Conservation (phyloP, 2,888 invertebrate genomes). For the Trichogramma evanescens region DNA sequence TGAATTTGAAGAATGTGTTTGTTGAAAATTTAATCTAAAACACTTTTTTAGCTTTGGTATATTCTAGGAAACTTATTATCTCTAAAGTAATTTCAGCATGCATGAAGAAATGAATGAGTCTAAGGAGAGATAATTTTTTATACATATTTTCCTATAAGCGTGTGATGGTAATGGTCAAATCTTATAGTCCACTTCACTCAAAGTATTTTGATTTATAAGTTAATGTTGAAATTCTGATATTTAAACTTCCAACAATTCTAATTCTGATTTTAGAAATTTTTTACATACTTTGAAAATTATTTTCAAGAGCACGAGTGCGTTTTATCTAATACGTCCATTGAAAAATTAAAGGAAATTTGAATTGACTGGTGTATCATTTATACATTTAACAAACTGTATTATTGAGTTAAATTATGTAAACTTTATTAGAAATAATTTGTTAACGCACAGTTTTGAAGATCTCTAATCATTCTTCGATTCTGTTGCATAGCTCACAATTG, state of each 20-base stretch:
- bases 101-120: slow-evolving; percentile 3
- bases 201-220: too few species aligned
- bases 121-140: slow-evolving; percentile 1
- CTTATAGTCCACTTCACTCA: too few species aligned
- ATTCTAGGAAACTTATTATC: slow-evolving; percentile 2
- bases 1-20: slow-evolving; percentile 5
- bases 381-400: background rate
- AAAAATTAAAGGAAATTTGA: too few species aligned
- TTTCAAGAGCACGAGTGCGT: too few species aligned
- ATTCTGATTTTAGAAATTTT: too few species aligned
- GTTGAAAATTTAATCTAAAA: slow-evolving; percentile 1
- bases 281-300: too few species aligned
- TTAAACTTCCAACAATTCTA: too few species aligned
- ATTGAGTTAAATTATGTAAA: slow-evolving; percentile 7
- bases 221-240: too few species aligned
- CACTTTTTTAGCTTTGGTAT: slow-evolving; percentile 5
- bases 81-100: background rate
- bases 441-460: slow-evolving; percentile 6
- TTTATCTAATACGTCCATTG: too few species aligned
- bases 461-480: background rate
- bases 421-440: slow-evolving; percentile 7
- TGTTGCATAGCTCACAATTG: background rate
- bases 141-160: background rate
- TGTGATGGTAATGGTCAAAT: background rate
- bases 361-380: too few species aligned